Evolutionary conservation across 1,140 invertebrate species (phyloP), one percentile per base, ranked within the genome.

Genomic region (Adelges cooleyi): DNA sequence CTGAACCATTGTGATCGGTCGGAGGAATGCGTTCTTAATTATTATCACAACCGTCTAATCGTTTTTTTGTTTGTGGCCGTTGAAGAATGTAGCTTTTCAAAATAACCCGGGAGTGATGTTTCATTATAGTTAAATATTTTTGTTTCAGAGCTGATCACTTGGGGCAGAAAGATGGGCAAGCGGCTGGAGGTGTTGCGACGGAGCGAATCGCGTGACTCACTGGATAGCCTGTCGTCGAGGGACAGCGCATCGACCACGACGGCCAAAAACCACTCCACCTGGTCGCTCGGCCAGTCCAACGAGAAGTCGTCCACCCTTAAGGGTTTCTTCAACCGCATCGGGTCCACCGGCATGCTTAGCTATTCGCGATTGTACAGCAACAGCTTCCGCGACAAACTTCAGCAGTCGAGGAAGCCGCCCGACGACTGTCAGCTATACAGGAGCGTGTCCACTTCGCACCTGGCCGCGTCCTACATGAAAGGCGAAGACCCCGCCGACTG

Each of bases 401-500:
- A 75, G 76, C 77, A 74, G 75, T 76, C 73, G 65, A 76, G 68
- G 73, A 77, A 73, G 70, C 72, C 70, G 69, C 76, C 69, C 70
- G 77, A 20, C 25, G 33, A 46, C 3, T 27, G 38, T 13, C 72
- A 76, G 6, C 75, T 87, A n/a, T 87, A 86, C 71, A 77, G 85
- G 51, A 87, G 85, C 71, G 86, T 84, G 70, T 87, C 85, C 49
- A 87, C 85, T 13, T 87, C 85, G 51, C 84, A 86, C 70, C 73
- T 87, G 67, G 80, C 80, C 56, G 79, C 76, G 42, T 79, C 79
- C 66, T 88, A 87, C 71, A 80, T 87, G 15, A 85, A 85, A 71
- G 85, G 84, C 40, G 86, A 87, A 69, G 86, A 87, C 77, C 86
- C 86, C 15, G 85, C 84, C 9, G 85, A 87, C 70, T 85, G 85